Conservation (phyloP, 2,797 vertebrate species). For the Oceanodroma leucorhoa region DNA sequence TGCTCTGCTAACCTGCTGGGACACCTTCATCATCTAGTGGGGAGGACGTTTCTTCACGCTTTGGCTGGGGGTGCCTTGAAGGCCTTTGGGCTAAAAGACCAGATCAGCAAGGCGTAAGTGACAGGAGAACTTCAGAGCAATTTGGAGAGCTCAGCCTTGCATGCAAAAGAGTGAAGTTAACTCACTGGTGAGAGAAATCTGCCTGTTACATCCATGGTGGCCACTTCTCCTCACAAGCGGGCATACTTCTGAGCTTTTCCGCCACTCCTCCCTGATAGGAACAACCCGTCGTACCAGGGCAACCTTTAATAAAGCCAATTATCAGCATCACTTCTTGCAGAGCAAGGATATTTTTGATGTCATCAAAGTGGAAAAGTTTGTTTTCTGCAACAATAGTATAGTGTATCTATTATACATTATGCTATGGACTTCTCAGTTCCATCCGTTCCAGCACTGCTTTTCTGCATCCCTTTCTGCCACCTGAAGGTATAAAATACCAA, state of each 20-base stretch:
- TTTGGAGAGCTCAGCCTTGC: not conserved
- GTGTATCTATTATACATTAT: not conserved
- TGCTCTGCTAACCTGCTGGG: not conserved
- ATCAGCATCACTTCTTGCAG: not conserved
- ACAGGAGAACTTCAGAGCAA: not conserved
- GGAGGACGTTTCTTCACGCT: not conserved
- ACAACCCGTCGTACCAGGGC: no score
- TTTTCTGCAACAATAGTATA: not conserved
- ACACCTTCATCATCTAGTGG: not conserved
- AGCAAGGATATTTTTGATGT: not conserved
- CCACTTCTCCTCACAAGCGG: not conserved
- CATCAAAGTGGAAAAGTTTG: not conserved
- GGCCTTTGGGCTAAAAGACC: not conserved
- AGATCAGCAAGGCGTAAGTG: not conserved
- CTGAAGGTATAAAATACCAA: not conserved
- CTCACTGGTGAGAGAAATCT: not conserved
- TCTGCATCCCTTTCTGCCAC: not conserved
- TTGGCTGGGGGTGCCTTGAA: not conserved
- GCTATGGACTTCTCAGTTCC: not conserved
- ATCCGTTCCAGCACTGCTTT: not conserved
- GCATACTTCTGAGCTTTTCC: not conserved
- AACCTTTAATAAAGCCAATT: not conserved
- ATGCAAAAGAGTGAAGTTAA: not conserved
- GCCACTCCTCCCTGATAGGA: not conserved
- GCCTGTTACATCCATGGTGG: not conserved